phyloP scores from a whole-genome alignment of 2,113 vertebrate species.

The Caranx ignobilis region DNA sequence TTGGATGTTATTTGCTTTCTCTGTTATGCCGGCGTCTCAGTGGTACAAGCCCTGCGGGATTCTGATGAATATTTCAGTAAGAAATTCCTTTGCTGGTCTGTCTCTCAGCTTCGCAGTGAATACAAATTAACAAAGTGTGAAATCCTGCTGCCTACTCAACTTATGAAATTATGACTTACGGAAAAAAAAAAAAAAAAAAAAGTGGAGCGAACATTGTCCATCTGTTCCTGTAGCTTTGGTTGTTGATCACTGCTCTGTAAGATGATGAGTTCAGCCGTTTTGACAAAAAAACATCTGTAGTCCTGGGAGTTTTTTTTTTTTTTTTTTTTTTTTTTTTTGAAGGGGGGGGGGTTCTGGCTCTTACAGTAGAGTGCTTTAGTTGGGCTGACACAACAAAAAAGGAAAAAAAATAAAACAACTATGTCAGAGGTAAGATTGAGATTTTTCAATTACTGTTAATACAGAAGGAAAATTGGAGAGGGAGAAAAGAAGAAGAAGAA shows the following conservation, averaged over 20 bases:
- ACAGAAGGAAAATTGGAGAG: background rate
- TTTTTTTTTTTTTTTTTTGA: too few relatives aligned
- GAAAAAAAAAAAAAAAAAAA: too few relatives aligned
- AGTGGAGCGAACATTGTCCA: background rate
- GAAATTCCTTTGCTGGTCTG: constrained; percentile 48
- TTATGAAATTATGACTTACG: constrained; percentile 42
- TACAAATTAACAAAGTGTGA: constrained; percentile 73
- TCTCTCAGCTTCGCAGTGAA: constrained; percentile 69
- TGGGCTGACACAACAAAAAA: background rate
- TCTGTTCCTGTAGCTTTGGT: constrained; percentile 18
- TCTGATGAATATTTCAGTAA: constrained; percentile 74
- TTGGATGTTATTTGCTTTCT: constrained; percentile 65
- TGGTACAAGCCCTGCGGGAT: constrained; percentile 57
- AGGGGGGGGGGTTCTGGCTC: background rate
- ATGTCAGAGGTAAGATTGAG: background rate
- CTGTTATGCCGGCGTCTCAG: constrained; percentile 52
- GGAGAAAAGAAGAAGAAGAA: background rate
- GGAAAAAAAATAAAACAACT: background rate
- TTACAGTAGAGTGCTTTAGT: background rate
- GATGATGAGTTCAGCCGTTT: background rate
- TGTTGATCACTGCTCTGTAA: background rate
- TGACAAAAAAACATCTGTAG: background rate
- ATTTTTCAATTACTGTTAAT: constrained; percentile 19
- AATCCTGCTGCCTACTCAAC: constrained; percentile 49
- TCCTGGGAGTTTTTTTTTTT: too few relatives aligned